Base-by-base conservation (phyloP, 2,113 vertebrate genomes). In the Pterocles gutturalis region DNA sequence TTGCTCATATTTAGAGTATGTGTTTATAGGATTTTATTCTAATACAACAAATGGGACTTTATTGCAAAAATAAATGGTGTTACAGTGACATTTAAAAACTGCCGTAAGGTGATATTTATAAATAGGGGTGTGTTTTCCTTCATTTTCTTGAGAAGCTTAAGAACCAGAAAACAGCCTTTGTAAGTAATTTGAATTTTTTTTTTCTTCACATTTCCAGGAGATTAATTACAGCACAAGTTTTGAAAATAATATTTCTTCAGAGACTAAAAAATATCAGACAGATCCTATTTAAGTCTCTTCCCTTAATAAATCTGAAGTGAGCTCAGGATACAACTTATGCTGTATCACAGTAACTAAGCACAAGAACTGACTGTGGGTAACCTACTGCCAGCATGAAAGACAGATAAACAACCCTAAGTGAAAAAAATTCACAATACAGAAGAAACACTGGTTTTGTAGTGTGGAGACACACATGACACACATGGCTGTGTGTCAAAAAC, bases 21-120 rank as follows among this genome's bases (percentile, higher is more conserved):
- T 81, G 69, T 93, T 94, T 91, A 79, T 78, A 89, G 73, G 26
- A 77, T 57, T 90, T 85, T 73, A 92, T 75, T 86, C 55, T 75
- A 92, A 87, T 60, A 41, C 33, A 93, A 91, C 89, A 89, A 96
- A 64, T 62, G 29, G 36, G 78, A 79, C 83, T 72, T 89, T 82
- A 93, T 83, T 83, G 71, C 83, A 88, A 76, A 84, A 95, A 92
- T 88, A 93, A 80, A 93, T 83, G 71, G 75, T 46, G 80, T 46
- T 61, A 73, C 36, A 54, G 77, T 87, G 49, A 73, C 71, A 85
- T 77, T 83, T 70, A 57, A 90, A 92, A 93, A 82, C 14, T 43
- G 70, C 49, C 3, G 11, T 82, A 62, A 75, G 61, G 72, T 87
- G 62, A 26, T 61, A 87, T 78, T 96, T 87, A 72, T 53, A 92